Conservation (phyloP, 2,797 vertebrate genomes). For the Loris lydekkerianus region DNA sequence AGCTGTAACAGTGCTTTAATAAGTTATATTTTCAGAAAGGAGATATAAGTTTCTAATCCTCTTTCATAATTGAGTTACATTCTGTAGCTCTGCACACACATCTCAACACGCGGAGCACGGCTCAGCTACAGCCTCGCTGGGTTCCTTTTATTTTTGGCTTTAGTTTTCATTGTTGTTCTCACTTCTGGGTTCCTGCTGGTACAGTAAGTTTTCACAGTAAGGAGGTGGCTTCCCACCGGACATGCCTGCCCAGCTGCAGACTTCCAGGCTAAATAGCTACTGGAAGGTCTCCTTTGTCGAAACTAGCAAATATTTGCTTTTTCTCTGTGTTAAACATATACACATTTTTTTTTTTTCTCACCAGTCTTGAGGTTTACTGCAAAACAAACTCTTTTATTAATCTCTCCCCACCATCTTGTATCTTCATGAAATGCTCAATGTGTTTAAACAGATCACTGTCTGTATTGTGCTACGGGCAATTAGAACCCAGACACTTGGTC, state of each 20-base stretch:
- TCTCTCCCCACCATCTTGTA: not conserved
- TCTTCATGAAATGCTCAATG: conserved; percentile 66
- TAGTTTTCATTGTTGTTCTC: conserved; percentile 68
- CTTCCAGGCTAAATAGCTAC: conserved; percentile 78
- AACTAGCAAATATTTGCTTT: conserved; percentile 82
- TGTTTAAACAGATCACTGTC: conserved; percentile 65
- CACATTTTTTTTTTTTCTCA: not conserved
- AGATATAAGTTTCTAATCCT: not conserved
- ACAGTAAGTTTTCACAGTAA: conserved; percentile 81
- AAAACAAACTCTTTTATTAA: conserved; percentile 73
- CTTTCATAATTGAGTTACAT: conserved; percentile 8
- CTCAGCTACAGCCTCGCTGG: conserved; percentile 70
- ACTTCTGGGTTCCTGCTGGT: conserved; percentile 75
- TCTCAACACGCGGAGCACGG: not conserved
- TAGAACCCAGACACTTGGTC: conserved; percentile 5
- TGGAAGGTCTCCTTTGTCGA: conserved; percentile 61
- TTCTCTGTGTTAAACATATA: conserved; percentile 17
- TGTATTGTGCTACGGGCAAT: conserved; percentile 27
- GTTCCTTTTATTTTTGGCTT: conserved; percentile 50
- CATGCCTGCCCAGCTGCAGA: conserved; percentile 75
- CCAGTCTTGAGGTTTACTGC: conserved; percentile 44
- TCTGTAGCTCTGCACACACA: not conserved
- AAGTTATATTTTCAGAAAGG: not conserved
- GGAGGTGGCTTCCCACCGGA: conserved; percentile 60
- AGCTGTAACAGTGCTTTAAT: not conserved